A percentile compares a stretch with the other conserved stretches of the same genome.
phyloP scores from a whole-genome alignment of 2,888 invertebrate species.

The Aphodius sticticus region DNA sequence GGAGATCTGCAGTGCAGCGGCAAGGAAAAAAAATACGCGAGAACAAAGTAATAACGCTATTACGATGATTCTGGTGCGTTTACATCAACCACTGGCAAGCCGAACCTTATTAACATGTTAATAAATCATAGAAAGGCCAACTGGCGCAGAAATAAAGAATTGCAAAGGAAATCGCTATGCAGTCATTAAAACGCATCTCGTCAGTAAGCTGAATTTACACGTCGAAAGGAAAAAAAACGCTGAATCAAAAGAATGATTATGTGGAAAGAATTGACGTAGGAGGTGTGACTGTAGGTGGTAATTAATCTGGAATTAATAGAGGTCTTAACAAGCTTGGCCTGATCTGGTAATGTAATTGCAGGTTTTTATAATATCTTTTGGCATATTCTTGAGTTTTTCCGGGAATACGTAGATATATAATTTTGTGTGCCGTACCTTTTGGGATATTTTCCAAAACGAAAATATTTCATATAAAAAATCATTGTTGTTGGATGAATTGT shows the following conservation, averaged over 20 bases:
- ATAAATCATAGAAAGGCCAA: not conserved
- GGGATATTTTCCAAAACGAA: no score
- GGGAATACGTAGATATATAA: no score
- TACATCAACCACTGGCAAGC: not conserved
- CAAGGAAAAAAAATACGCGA: not conserved
- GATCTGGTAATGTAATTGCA: not conserved
- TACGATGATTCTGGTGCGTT: not conserved
- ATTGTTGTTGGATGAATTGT: no score
- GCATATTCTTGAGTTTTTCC: no score
- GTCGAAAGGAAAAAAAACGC: not conserved
- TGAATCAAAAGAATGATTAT: not conserved
- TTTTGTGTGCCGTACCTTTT: no score
- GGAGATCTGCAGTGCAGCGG: not conserved
- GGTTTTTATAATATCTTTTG: no score
- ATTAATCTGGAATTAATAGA: not conserved
- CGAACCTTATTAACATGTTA: not conserved
- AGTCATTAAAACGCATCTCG: not conserved
- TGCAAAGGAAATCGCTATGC: slow-evolving; percentile 4
- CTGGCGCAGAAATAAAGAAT: not conserved
- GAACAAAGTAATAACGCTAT: not conserved
- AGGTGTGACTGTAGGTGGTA: not conserved
- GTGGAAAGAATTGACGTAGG: not conserved
- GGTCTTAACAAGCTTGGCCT: not conserved
- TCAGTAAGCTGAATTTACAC: not conserved
- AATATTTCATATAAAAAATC: no score